Evolutionary conservation across 2,888 invertebrate species (phyloP).

Genomic region (Petrolisthes cinctipes): DNA sequence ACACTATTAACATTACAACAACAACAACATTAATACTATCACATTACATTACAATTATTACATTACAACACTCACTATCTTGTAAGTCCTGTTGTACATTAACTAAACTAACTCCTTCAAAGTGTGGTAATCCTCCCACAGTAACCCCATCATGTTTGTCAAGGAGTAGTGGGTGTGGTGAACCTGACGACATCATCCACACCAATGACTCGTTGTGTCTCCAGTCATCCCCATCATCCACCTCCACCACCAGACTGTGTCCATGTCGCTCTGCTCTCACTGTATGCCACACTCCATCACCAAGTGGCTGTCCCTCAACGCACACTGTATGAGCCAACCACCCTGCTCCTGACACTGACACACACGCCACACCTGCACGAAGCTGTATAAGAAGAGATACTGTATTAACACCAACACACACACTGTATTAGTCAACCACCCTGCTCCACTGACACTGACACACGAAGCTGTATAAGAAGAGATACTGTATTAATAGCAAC

Average conservation of each 20-base stretch:
- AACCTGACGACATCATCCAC: background rate
- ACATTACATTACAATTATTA: no score
- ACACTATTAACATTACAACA: no score
- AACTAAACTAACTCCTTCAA: conserved; percentile 43
- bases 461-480: conserved; percentile 39
- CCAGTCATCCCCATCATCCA: conserved; percentile 59
- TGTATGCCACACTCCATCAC: conserved; percentile 63
- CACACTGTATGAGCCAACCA: conserved; percentile 18
- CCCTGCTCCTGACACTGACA: background rate
- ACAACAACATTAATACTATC: no score
- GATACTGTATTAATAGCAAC: no score
- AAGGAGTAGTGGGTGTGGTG: conserved; percentile 35
- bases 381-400: no score
- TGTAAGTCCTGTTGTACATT: conserved; percentile 44
- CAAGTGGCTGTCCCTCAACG: conserved; percentile 36
- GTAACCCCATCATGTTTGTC: conserved; percentile 55
- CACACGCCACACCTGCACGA: no score
- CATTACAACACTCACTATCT: conserved; percentile 36
- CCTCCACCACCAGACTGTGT: conserved; percentile 54
- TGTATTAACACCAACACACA: no score
- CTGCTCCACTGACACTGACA: conserved; percentile 32
- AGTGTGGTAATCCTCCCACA: conserved; percentile 55
- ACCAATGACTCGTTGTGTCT: conserved; percentile 22
- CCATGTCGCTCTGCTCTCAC: conserved; percentile 48
- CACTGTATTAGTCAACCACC: conserved; percentile 10